A percentile compares a stretch with the other conserved stretches of the same genome.
Evolutionary conservation across 2,797 vertebrate species (phyloP).

Genomic region (Neosilurus mollespiculum): DNA sequence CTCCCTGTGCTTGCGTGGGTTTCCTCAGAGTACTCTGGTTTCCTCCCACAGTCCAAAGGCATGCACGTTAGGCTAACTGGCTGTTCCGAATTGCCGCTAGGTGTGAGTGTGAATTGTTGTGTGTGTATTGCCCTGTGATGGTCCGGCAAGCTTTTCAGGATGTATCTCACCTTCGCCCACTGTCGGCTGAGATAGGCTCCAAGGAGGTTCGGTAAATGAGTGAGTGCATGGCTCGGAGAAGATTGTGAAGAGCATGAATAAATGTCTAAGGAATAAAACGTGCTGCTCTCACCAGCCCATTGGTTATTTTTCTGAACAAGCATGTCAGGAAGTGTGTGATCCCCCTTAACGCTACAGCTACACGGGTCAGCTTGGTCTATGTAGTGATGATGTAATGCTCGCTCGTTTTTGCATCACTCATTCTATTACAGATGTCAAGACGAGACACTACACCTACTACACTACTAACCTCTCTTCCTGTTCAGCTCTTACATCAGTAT

Average conservation of each 20-base stretch:
- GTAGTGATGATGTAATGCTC: not conserved
- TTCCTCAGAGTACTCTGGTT: too few species aligned
- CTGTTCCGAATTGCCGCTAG: too few species aligned
- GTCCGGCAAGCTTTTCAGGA: too few species aligned
- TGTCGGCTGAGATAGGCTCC: too few species aligned
- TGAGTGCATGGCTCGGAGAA: too few species aligned
- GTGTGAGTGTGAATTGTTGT: too few species aligned
- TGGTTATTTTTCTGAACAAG: not conserved
- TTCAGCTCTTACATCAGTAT: slow-evolving; percentile 58
- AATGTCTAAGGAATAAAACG: not conserved
- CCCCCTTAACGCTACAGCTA: not conserved
- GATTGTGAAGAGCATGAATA: not conserved
- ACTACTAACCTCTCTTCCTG: slow-evolving; percentile 16
- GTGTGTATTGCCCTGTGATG: too few species aligned
- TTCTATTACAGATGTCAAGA: slow-evolving; percentile 2
- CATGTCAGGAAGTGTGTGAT: not conserved
- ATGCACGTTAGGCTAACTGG: too few species aligned
- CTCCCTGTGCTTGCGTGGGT: too few species aligned
- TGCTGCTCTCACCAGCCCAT: not conserved
- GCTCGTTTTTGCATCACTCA: not conserved
- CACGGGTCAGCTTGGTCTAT: not conserved
- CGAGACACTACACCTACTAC: not conserved
- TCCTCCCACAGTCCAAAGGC: too few species aligned
- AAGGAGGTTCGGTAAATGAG: too few species aligned
- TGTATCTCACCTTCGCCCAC: too few species aligned